Base-by-base conservation (phyloP, 2,797 vertebrate species). In the Falco naumanni region DNA sequence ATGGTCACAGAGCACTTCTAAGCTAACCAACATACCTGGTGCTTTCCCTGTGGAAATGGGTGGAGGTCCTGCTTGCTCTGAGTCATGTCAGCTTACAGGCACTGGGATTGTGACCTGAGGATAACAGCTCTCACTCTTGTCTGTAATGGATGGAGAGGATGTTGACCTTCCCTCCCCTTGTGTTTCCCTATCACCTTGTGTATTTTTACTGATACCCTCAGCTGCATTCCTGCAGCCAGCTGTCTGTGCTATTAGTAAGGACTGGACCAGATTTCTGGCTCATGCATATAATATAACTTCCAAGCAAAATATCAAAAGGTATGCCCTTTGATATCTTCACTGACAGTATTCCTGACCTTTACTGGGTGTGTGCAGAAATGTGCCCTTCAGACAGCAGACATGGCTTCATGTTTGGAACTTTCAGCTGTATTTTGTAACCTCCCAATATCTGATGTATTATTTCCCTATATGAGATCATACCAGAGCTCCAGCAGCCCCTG, bases 221-320 rank as follows among this genome's bases (percentile, higher is more conserved):
- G 39, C 56, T 70, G 34, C 91, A 93, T 96, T 95, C 90, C 95
- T 91, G 72, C 31, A 87, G 59, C 74, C 95, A 95, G 76, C 54
- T 94, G 92, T 77, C 66, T 70, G 68, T 78, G 75, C n/a, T 94
- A 95, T 95, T 57, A 56, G 59, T 56, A 74, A 78, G 90, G 54
- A 78, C 41, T 93, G 74, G 66, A 89, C 83, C 65, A 57, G 45
- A 61, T 89, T 95, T 82, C 93, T 95, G 95, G 91, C 93, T 89
- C 29, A 7, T 22, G 13, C 5, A 31, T 74, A 29, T n/a, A 59
- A 11, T 63, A 76, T 11, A 72, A 70, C 63, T 84, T 97, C 95
- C 96, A 96, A 96, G n/a, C 13, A 96, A 97, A 96, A 96, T 90
- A 96, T 60, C 51, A 77, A 70, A 94, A 92, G 51, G 7, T 89